Conservation (phyloP, 2,113 vertebrate genomes). For the Mola mola region DNA sequence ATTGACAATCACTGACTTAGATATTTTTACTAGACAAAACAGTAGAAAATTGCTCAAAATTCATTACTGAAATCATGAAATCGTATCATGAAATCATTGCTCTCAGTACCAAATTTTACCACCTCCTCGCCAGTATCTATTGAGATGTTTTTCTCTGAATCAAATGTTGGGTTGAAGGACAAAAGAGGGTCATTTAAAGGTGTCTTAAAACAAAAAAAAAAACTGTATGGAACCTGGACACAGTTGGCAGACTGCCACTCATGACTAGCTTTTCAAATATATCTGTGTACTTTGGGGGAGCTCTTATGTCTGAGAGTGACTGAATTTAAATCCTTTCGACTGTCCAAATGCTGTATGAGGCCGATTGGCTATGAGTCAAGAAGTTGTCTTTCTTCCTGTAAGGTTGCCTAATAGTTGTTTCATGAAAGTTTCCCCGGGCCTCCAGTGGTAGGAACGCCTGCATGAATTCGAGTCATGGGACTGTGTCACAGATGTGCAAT, state of each 20-base stretch:
- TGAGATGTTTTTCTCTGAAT: background rate
- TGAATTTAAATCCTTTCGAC: constrained; percentile 26
- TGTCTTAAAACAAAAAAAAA: no score
- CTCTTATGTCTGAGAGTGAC: constrained; percentile 18
- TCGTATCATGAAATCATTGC: background rate
- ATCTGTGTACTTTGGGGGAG: constrained; percentile 15
- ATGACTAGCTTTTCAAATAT: constrained; percentile 29
- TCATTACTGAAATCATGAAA: background rate
- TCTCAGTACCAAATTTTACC: background rate
- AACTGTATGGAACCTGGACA: no score
- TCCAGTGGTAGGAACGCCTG: constrained; percentile 7
- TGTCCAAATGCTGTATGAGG: constrained; percentile 31
- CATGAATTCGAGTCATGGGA: constrained; percentile 19
- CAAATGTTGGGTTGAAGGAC: background rate
- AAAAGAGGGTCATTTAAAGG: background rate
- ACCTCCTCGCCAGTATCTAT: background rate
- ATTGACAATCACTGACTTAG: background rate
- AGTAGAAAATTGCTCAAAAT: background rate
- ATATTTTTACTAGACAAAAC: background rate
- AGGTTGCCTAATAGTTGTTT: constrained; percentile 11
- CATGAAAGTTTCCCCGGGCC: constrained; percentile 31
- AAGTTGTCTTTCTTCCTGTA: constrained; percentile 17
- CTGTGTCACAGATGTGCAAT: constrained; percentile 6
- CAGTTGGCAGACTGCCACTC: background rate
- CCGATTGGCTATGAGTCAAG: constrained; percentile 37